Percentiles rank a stretch among this genome's conserved stretches.
These are phyloP conservation scores for Petaurus breviceps DNA, from an alignment of 2,113 vertebrate species.

Conservation along the genomic window DNA sequence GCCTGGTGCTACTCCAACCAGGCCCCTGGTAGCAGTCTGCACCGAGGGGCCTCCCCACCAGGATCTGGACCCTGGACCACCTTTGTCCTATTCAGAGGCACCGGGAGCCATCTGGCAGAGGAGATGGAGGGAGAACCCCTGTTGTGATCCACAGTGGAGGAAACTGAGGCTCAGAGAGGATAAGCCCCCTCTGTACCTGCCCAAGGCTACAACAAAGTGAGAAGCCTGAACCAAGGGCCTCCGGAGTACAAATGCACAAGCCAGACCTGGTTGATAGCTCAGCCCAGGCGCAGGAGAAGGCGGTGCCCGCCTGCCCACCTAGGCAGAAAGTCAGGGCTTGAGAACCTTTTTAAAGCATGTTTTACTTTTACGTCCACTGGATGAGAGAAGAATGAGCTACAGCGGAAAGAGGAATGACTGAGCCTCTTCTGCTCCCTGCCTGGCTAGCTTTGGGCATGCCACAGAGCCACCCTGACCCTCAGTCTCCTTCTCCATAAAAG, in stretches of 20 bases:
- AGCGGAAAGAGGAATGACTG: too few relatives aligned
- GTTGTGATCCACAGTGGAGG: background rate
- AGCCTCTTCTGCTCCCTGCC: too few relatives aligned
- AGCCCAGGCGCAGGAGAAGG: too few relatives aligned
- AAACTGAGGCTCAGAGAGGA: background rate
- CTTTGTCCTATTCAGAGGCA: background rate
- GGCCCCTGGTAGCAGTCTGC: too few relatives aligned
- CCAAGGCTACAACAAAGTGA: too few relatives aligned
- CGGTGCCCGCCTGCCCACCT: background rate
- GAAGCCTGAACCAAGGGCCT: background rate
- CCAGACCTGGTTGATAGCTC: too few relatives aligned
- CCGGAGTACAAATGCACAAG: too few relatives aligned
- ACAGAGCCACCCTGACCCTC: background rate
- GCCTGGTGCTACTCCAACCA: too few relatives aligned
- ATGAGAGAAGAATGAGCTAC: too few relatives aligned
- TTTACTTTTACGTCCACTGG: background rate
- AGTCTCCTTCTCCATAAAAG: background rate
- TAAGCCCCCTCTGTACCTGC: background rate
- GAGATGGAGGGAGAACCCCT: background rate
- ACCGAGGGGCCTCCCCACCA: background rate
- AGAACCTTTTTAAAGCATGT: background rate
- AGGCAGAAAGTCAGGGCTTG: background rate
- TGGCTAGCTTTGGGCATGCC: too few relatives aligned
- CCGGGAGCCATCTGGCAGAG: background rate
- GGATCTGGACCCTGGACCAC: too few relatives aligned